Evolutionary conservation across 1,140 invertebrate species (phyloP).

Genomic region (Psix sp.): DNA sequence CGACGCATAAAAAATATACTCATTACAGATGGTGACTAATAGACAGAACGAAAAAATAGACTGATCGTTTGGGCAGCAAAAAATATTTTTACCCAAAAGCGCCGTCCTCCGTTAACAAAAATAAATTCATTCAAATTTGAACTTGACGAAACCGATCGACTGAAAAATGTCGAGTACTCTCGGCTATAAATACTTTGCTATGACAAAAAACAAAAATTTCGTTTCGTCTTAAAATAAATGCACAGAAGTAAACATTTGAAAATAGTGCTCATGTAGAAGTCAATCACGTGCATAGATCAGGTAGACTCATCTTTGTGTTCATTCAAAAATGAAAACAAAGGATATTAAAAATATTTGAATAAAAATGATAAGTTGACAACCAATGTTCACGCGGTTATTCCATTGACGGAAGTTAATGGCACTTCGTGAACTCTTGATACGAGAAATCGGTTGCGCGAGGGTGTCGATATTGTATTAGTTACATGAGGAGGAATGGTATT

Average conservation of each 20-base stretch:
- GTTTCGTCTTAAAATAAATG: slow-evolving; percentile 36
- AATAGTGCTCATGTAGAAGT: slow-evolving; percentile 50
- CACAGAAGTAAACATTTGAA: slow-evolving; percentile 48
- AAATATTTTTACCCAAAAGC: slow-evolving; percentile 16
- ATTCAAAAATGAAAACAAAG: slow-evolving; percentile 9
- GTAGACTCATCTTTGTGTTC: slow-evolving; percentile 14
- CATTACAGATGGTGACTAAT: too few species aligned
- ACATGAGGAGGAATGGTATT: slow-evolving; percentile 83
- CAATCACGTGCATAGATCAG: slow-evolving; percentile 33
- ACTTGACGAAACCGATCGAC: slow-evolving; percentile 28
- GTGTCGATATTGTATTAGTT: slow-evolving; percentile 80
- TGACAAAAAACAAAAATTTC: slow-evolving; percentile 12
- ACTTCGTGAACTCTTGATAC: slow-evolving; percentile 79
- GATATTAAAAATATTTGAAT: slow-evolving; percentile 5
- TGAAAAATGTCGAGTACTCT: too few species aligned
- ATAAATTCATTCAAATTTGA: slow-evolving; percentile 32
- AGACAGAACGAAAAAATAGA: not conserved
- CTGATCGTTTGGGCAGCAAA: slow-evolving; percentile 5
- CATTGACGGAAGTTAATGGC: slow-evolving; percentile 65
- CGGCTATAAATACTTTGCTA: too few species aligned
- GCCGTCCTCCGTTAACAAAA: slow-evolving; percentile 24
- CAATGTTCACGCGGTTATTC: slow-evolving; percentile 55
- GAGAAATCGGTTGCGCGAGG: slow-evolving; percentile 79
- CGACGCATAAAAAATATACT: too few species aligned
- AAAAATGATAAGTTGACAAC: not conserved